phyloP scores from a whole-genome alignment of 1,140 invertebrate species.

The Brachionus koreanus region DNA sequence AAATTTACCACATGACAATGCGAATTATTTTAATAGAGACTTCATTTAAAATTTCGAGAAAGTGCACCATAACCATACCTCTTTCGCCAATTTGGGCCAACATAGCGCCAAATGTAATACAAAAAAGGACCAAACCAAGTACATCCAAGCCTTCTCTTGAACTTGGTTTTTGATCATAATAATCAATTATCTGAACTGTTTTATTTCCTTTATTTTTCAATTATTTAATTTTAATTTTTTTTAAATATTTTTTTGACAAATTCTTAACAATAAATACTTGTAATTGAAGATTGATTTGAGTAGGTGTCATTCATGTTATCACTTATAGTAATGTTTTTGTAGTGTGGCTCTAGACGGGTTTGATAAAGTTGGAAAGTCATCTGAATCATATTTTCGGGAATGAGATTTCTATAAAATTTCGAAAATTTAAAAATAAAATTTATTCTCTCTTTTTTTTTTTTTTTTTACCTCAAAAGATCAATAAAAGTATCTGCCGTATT shows the following conservation, averaged over 20 bases:
- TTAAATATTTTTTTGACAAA: not conserved
- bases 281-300: conserved; percentile 21
- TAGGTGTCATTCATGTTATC: conserved; percentile 36
- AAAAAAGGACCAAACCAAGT: conserved; percentile 49
- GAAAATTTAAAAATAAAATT: not conserved
- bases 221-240: not conserved
- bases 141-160: conserved; percentile 47
- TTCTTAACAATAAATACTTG: not conserved
- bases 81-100: conserved; percentile 48
- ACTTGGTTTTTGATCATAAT: not conserved
- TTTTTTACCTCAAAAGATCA: conserved; percentile 44
- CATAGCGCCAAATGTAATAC: conserved; percentile 48
- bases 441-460: not conserved
- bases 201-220: not conserved
- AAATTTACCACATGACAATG: conserved; percentile 48
- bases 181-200: conserved; percentile 15
- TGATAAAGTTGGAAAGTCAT: conserved; percentile 45
- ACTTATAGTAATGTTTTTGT: conserved; percentile 46
- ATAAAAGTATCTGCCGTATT: conserved; percentile 48
- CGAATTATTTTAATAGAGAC: conserved; percentile 47
- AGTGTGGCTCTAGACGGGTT: conserved; percentile 6
- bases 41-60: conserved; percentile 48
- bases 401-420: conserved; percentile 45
- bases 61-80: conserved; percentile 46
- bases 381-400: conserved; percentile 48